Conservation (phyloP, 2,113 vertebrate genomes). For the Solenodon paradoxus region DNA sequence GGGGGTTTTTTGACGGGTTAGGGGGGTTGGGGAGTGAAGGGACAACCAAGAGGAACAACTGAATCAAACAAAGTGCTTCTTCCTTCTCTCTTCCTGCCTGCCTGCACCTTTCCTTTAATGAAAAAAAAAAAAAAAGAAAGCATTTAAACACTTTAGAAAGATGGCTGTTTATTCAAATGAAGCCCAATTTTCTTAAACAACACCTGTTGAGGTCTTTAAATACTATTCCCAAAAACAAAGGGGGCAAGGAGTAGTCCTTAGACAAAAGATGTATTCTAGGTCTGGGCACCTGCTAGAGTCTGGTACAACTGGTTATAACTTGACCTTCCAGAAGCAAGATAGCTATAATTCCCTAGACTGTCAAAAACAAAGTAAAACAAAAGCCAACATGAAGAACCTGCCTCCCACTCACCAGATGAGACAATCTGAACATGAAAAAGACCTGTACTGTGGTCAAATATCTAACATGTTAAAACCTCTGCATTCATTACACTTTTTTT, state of each 20-base stretch:
- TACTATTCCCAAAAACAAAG: neutral
- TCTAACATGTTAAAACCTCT: neutral
- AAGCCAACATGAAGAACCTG: neutral
- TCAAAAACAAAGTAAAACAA: neutral
- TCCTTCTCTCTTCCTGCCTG: too few species aligned
- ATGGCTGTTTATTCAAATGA: neutral
- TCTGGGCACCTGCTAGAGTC: neutral
- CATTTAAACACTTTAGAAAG: constrained; percentile 18
- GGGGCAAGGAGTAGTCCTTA: too few species aligned
- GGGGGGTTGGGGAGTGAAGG: too few species aligned
- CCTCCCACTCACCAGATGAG: neutral
- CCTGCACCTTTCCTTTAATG: too few species aligned
- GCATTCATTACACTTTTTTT: too few species aligned
- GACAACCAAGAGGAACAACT: too few species aligned
- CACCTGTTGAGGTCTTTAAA: neutral
- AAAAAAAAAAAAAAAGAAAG: neutral
- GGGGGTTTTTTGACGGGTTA: too few species aligned
- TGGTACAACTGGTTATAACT: neutral
- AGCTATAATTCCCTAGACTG: neutral
- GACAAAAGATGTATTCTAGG: neutral
- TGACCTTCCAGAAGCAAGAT: neutral
- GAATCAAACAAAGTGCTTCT: too few species aligned
- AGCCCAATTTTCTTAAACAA: neutral
- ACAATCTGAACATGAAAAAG: neutral
- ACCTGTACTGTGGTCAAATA: neutral